Base-by-base conservation (phyloP, 2,113 vertebrate genomes). In the Apodemus speciosus region DNA sequence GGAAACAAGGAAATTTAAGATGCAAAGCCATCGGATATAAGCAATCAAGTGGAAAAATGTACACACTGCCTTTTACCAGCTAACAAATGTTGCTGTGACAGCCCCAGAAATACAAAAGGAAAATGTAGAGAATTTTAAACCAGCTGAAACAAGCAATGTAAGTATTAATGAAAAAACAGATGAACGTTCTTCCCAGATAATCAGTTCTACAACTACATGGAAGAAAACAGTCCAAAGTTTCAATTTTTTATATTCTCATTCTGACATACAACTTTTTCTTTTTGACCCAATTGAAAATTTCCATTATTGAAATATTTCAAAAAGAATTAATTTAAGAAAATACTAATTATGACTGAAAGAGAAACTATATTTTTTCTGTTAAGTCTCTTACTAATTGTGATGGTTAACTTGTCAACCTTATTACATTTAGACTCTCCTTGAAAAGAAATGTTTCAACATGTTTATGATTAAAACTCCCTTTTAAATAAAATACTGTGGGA, bases 211-310 rank as follows among this genome's bases (percentile, higher is more conserved):
- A 83, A 71, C 2, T 27, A 9, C 35, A n/a, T 38, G 86, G 27
- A 35, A 75, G 69, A 23, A 13, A n/a, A 51, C 5, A 40, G 43
- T 35, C 25, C 35, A 40, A 71, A 85, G 23, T 0, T 69, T 81
- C 76, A 46, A 32, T 68, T 66, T 90, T 91, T 90, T 89, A 94
- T 92, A 62, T 87, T 96, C 88, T 51, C 58, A 92, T 49, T 13
- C 68, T 86, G 83, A 79, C 40, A 9, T 25, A 87, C 76, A 87
- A 75, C 16, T 49, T 77, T 62, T 51, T 90, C 81, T 51, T 0
- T 85, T 85, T 81, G 72, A 60, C 21, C 21, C 58, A 77, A 72
- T 76, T 69, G 21, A 89, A 95, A 25, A 68, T 69, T 90, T 58
- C 90, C 73, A 46, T 84, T 11, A 80, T 85, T 60, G 72, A 69